phyloP scores from a whole-genome alignment of 2,888 invertebrate species.

The Tanytarsus gracilentus region DNA sequence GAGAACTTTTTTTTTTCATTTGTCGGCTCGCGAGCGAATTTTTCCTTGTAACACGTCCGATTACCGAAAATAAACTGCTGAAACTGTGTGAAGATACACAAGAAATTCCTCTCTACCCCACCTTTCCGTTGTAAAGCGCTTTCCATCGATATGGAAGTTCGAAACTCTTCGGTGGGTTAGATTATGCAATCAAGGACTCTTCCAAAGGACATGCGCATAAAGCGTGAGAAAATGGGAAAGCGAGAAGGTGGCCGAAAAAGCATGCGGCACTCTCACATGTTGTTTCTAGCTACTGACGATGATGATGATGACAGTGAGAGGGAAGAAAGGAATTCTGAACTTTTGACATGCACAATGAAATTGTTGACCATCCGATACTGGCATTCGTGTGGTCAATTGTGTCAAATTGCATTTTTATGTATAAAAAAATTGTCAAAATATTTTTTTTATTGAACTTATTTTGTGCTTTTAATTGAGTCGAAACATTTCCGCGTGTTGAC shows the following conservation, averaged over 20 bases:
- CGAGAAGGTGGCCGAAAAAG: neutral
- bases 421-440: too few relatives aligned
- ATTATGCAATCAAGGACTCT: slow-evolving; percentile 24
- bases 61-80: slow-evolving; percentile 16
- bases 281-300: neutral
- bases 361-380: too few relatives aligned
- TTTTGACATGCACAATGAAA: too few relatives aligned
- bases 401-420: too few relatives aligned
- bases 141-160: slow-evolving; percentile 18
- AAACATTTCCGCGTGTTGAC: too few relatives aligned
- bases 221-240: neutral
- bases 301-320: too few relatives aligned
- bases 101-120: slow-evolving; percentile 21
- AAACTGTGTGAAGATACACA: slow-evolving; percentile 21
- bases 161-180: slow-evolving; percentile 20
- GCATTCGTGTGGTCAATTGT: too few relatives aligned
- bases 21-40: neutral
- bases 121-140: slow-evolving; percentile 20
- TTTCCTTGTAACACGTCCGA: slow-evolving; percentile 13
- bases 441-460: too few relatives aligned
- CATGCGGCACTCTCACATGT: neutral
- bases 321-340: too few relatives aligned
- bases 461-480: too few relatives aligned
- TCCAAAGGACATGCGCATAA: neutral
- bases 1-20: neutral